Evolutionary conservation across 2,888 invertebrate genomes (phyloP), one percentile per base, ranked within the genome.

Genomic region (Ctena decussata): DNA sequence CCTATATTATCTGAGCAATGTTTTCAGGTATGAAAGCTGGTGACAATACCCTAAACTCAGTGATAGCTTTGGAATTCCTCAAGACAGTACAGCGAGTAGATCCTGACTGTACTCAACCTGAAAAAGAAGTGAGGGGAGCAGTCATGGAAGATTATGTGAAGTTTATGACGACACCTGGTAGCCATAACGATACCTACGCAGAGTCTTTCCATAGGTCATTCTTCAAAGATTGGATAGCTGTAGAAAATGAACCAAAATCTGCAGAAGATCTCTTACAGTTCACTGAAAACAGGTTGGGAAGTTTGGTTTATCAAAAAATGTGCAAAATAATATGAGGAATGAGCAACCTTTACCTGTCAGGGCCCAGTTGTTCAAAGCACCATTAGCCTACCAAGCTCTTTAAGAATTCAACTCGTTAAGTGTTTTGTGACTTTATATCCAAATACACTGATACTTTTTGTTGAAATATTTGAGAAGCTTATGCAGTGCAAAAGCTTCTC

Each of bases 11-110:
- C n/a, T 57, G n/a, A 27, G 2, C 86, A n/a, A n/a, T n/a, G n/a
- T n/a, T n/a, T n/a, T 1, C 80, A 94, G 94, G 94, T 44, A 94
- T 94, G 94, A 87, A 85, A 32, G 93, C 94, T 60, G 94, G 94
- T 8, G 94, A 94, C 71, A 94, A 91, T 84, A 94, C 94, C 12
- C 86, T 94, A 15, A 94, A 94, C 83, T 87, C 93, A 11, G 46
- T 93, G 12, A 91, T 90, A 78, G 93, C 93, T 1, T 27, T 94
- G 32, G 81, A 93, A 69, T 89, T 92, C 41, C 24, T 94, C 12
- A 90, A 93, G 53, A 90, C 93, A 0, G 89, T 94, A 90, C 84
- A 90, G 60, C 77, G 65, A 49, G 82, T 90, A n/a, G 94, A 94
- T 80, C 92, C 92, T 8, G 82, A 91, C 5, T 69, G 80, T 0